These are phyloP conservation scores for Baryphthengus martii DNA, from an alignment of 2,113 vertebrate species.

Conservation along the genomic window DNA sequence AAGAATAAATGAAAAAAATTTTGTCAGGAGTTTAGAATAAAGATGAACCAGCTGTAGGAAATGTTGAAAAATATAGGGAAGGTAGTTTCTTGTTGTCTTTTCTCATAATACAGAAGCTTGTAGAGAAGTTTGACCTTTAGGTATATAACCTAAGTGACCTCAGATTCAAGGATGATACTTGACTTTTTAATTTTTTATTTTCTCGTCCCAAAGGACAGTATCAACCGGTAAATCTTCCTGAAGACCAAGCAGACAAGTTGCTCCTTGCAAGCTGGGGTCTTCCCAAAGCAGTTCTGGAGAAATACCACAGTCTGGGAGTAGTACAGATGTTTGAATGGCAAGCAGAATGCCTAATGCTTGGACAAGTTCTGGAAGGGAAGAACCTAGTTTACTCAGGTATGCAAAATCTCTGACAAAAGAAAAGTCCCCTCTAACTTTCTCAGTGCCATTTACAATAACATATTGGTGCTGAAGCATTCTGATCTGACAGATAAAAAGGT, in stretches of 20 bases:
- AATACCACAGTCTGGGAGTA: constrained; percentile 86
- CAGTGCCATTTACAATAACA: background rate
- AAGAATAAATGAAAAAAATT: background rate
- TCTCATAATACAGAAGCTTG: background rate
- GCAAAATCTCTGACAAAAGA: background rate
- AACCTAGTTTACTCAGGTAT: constrained; percentile 96
- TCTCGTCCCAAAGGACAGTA: constrained; percentile 66
- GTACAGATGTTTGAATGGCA: constrained; percentile 96
- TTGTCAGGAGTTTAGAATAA: background rate
- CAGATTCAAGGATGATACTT: background rate
- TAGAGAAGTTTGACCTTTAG: background rate
- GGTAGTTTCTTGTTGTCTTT: background rate
- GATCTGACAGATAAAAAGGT: background rate
- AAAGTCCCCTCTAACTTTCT: background rate
- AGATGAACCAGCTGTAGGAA: background rate
- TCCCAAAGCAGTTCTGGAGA: constrained; percentile 84
- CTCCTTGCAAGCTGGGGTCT: constrained; percentile 92
- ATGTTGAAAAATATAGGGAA: background rate
- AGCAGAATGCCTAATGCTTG: constrained; percentile 90
- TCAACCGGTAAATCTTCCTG: constrained; percentile 73
- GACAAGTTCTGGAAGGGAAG: constrained; percentile 87
- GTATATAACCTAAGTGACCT: background rate
- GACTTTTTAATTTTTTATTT: background rate
- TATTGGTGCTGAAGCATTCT: background rate
- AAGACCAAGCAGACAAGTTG: constrained; percentile 81